Conservation (phyloP, 2,797 vertebrate species). For the Tamandua tetradactyla region DNA sequence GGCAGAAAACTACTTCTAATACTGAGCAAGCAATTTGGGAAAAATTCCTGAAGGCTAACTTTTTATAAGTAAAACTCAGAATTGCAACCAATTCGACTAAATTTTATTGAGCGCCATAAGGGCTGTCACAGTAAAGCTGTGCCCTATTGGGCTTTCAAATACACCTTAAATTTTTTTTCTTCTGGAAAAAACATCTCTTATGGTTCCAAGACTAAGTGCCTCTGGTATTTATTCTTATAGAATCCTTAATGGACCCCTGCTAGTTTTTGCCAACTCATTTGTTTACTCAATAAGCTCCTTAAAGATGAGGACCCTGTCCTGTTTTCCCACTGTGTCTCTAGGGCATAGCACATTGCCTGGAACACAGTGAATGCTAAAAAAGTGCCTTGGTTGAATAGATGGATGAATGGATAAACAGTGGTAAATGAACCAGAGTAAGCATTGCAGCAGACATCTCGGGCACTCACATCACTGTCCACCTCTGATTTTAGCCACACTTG, state of each 20-base stretch:
- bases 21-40: neutral
- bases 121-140: neutral
- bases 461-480: neutral
- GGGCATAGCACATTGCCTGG: neutral
- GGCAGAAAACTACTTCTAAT: constrained; percentile 8
- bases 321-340: neutral
- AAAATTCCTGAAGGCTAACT: neutral
- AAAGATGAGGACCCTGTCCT: neutral
- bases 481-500: neutral
- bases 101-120: neutral
- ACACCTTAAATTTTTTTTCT: neutral
- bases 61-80: neutral
- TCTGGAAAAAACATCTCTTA: neutral
- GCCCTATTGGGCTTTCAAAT: neutral
- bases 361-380: neutral
- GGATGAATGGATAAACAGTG: neutral
- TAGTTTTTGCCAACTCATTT: constrained; percentile 30
- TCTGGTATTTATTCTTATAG: neutral
- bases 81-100: neutral
- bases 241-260: neutral
- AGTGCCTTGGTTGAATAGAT: neutral
- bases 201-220: neutral
- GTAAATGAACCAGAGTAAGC: neutral
- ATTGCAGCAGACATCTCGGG: neutral
- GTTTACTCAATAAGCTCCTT: neutral